Percentiles rank a stretch among this genome's conserved stretches.
These are phyloP conservation scores for Drosophila bocqueti DNA, from an alignment of 1,140 invertebrate species.

Conservation along the genomic window DNA sequence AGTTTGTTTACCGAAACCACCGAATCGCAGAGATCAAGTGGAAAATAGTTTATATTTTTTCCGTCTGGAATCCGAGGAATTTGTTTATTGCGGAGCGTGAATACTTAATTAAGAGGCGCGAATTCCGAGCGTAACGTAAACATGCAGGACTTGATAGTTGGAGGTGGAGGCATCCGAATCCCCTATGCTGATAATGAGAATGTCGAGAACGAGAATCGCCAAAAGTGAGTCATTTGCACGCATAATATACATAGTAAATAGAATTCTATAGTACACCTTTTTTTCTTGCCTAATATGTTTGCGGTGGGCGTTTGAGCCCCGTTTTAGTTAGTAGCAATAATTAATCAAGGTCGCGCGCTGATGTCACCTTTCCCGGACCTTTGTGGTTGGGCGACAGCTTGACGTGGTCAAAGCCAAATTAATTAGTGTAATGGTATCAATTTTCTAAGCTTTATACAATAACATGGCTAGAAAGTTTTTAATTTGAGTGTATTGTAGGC, in stretches of 20 bases:
- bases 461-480: neutral
- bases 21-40: constrained; percentile 18
- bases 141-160: constrained; percentile 72
- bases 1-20: constrained; percentile 58
- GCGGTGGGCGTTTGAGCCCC: constrained; percentile 31
- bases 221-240: constrained; percentile 49
- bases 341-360: constrained; percentile 61
- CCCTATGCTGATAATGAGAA: constrained; percentile 41
- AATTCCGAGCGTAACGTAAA: constrained; percentile 50
- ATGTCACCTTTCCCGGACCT: constrained; percentile 56
- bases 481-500: neutral
- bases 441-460: neutral
- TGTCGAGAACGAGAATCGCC: constrained; percentile 32
- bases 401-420: neutral
- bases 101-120: constrained; percentile 44
- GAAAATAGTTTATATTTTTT: constrained; percentile 55
- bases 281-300: constrained; percentile 7
- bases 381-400: constrained; percentile 11
- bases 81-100: constrained; percentile 65
- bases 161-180: constrained; percentile 17
- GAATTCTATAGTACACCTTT: constrained; percentile 1
- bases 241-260: constrained; percentile 1
- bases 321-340: constrained; percentile 21
- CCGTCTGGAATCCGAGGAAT: constrained; percentile 72
- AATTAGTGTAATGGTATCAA: constrained; percentile 27